Evolutionary conservation across 2,888 invertebrate genomes (phyloP).

Genomic region (Cremastobaeus sp.): DNA sequence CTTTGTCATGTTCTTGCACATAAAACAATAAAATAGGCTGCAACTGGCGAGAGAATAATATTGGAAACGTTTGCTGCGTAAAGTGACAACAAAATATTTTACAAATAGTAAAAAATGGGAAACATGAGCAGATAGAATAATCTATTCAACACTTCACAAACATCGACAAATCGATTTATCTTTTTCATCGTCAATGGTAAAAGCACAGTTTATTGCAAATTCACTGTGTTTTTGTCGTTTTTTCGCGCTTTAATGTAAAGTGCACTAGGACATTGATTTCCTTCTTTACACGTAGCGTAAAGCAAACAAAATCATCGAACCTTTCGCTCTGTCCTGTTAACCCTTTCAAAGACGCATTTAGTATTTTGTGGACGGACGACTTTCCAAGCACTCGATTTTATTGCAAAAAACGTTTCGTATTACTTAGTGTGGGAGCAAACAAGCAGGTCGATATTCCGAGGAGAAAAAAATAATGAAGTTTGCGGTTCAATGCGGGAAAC

Average conservation of each 20-base stretch:
- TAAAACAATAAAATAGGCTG: too few species aligned
- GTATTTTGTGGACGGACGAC: conserved; percentile 30
- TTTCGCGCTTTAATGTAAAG: conserved; percentile 22
- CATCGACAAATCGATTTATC: conserved; percentile 1
- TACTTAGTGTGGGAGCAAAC: conserved; percentile 3
- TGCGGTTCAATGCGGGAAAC: conserved; percentile 1
- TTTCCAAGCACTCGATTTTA: conserved; percentile 3
- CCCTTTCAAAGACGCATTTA: conserved; percentile 35
- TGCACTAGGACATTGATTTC: conserved; percentile 38
- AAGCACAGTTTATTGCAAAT: conserved; percentile 30
- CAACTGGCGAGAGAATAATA: too few species aligned
- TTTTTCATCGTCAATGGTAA: conserved; percentile 9
- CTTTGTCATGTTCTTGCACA: too few species aligned
- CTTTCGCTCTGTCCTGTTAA: conserved; percentile 18
- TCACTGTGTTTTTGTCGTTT: conserved; percentile 23
- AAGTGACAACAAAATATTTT: too few species aligned
- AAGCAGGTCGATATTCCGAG: neutral
- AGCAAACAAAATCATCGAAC: conserved; percentile 20
- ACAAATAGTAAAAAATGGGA: too few species aligned
- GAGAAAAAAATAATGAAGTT: conserved; percentile 20
- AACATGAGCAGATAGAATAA: too few species aligned
- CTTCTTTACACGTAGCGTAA: conserved; percentile 32
- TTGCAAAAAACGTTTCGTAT: conserved; percentile 7
- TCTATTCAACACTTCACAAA: conserved; percentile 9
- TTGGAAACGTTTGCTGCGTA: too few species aligned